Percentiles rank a stretch among this genome's conserved stretches.
These are phyloP conservation scores for Tachystola acroxantha DNA, from an alignment of 2,888 invertebrate genomes.

Conservation along the genomic window DNA sequence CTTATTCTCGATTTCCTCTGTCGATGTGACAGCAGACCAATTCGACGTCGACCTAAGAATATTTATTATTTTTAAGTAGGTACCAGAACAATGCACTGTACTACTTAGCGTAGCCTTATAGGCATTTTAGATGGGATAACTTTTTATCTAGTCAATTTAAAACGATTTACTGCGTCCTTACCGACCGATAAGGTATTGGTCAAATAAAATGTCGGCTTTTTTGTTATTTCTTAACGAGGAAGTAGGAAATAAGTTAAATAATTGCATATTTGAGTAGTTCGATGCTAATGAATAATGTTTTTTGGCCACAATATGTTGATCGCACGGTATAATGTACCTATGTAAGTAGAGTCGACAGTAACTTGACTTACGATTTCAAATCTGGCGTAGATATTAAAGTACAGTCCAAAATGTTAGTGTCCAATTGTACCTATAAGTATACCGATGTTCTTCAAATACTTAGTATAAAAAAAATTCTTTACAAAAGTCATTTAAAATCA, in stretches of 20 bases:
- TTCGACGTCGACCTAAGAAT: slow-evolving; percentile 13
- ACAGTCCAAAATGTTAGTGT: too few species aligned
- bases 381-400: too few species aligned
- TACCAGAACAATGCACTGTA: slow-evolving; percentile 14
- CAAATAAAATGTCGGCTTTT: not conserved
- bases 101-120: slow-evolving; percentile 14
- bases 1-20: slow-evolving; percentile 16
- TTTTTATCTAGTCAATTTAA: slow-evolving; percentile 11
- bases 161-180: slow-evolving; percentile 7
- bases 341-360: too few species aligned
- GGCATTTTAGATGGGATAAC: slow-evolving; percentile 10
- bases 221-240: not conserved
- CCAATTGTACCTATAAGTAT: too few species aligned
- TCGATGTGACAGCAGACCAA: slow-evolving; percentile 20
- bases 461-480: too few species aligned
- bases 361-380: too few species aligned
- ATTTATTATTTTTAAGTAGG: slow-evolving; percentile 14
- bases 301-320: too few species aligned
- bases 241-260: not conserved
- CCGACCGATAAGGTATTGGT: not conserved
- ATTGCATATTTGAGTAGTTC: too few species aligned
- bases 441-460: too few species aligned
- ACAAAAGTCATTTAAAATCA: too few species aligned
- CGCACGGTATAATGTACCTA: too few species aligned
- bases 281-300: too few species aligned